Evolutionary conservation across 2,797 vertebrate genomes (phyloP).

Genomic region (Cirrhinus molitorella): DNA sequence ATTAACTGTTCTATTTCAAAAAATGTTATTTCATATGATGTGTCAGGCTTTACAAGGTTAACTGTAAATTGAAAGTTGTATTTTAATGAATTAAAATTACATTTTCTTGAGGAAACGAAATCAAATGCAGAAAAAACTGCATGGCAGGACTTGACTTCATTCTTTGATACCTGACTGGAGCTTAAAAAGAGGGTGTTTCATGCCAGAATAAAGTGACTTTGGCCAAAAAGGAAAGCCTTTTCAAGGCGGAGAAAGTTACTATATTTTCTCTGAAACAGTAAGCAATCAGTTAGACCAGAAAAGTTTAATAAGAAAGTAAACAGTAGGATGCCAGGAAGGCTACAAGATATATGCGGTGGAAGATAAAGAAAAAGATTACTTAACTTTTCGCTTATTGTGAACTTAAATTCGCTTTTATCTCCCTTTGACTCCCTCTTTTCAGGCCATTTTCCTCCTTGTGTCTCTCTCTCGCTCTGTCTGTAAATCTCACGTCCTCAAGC

Average conservation of each 20-base stretch:
- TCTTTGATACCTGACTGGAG: neutral
- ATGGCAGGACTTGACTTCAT: neutral
- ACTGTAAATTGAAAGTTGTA: neutral
- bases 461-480: conserved; percentile 3
- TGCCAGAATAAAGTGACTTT: neutral
- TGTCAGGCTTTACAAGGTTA: neutral
- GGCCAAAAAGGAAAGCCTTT: neutral
- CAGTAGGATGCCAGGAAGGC: neutral
- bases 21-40: neutral
- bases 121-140: neutral
- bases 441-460: neutral
- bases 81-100: neutral
- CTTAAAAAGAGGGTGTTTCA: neutral
- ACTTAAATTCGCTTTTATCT: neutral
- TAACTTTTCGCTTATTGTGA: neutral
- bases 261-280: neutral
- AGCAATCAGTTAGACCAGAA: neutral
- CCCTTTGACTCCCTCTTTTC: neutral
- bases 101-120: neutral
- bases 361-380: conserved; percentile 4
- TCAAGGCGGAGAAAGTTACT: neutral
- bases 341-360: neutral
- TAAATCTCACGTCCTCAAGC: neutral
- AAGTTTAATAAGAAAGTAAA: neutral
- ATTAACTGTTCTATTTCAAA: neutral